phyloP scores from a whole-genome alignment of 1,140 invertebrate genomes.

The Anthonomus grandis region DNA sequence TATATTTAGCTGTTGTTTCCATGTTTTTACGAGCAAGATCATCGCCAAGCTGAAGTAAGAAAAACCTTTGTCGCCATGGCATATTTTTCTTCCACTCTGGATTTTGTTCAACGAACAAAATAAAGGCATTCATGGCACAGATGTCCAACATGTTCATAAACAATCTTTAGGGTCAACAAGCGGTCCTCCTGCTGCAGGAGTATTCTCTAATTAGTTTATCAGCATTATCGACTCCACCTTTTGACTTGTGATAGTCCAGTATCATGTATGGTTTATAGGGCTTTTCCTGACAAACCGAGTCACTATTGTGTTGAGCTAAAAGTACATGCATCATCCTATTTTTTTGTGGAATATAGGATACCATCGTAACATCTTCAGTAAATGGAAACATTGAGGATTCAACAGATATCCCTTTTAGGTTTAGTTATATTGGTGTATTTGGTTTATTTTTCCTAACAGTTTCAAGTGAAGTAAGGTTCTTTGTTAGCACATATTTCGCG shows the following conservation, averaged over 20 bases:
- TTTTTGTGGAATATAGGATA: too few species aligned
- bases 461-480: constrained; percentile 1
- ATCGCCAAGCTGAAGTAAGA: not conserved
- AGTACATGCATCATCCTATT: not conserved
- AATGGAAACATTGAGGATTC: too few species aligned
- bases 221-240: not conserved
- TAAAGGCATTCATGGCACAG: constrained; percentile 1
- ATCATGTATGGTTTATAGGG: too few species aligned
- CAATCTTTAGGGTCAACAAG: not conserved
- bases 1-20: too few species aligned
- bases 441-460: constrained; percentile 11
- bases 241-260: not conserved
- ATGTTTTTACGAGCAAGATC: too few species aligned
- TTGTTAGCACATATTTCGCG: not conserved
- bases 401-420: not conserved
- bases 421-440: constrained; percentile 2
- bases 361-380: too few species aligned
- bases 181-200: too few species aligned
- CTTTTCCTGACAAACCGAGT: not conserved
- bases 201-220: not conserved
- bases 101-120: too few species aligned
- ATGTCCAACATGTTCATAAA: not conserved
- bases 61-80: too few species aligned
- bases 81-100: too few species aligned
- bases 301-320: not conserved